Evolutionary conservation across 2,113 vertebrate species (phyloP), one percentile per base, ranked within the genome.

Genomic region (Vicugna pacos): DNA sequence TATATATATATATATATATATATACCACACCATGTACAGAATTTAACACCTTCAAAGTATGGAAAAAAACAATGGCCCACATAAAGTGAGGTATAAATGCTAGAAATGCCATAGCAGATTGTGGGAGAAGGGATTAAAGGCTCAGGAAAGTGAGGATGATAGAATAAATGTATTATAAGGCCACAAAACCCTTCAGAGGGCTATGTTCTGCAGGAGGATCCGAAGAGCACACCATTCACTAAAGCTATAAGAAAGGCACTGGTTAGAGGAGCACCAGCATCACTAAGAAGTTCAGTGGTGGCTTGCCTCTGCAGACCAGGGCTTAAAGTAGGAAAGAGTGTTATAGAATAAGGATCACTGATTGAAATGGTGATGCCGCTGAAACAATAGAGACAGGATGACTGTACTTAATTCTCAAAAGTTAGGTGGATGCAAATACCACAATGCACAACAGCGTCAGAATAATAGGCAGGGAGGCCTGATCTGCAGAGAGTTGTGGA

Each of bases 11-110:
- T n/a, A n/a, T n/a, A n/a, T n/a, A n/a, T n/a, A n/a, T n/a, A n/a
- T n/a, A n/a, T n/a, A n/a, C n/a, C n/a, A n/a, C n/a, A n/a, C n/a
- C 38, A 38, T 5, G 4, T 81, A 86, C 58, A 93, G 67, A 28
- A 93, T 76, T 96, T 89, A 85, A 76, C 19, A 91, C 8, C 42
- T 42, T 42, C 65, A 93, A 91, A 93, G 56, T 52, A 84, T 26
- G 28, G 50, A 38, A 48, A 69, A 73, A 70, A 32, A 11, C 22
- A 73, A 83, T 56, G 76, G n/a, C 42, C 15, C 19, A 20, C 8
- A 75, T 65, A 72, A 77, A 94, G 48, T 81, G 38, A 86, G 20
- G 42, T 73, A 50, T 70, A 93, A 91, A 87, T 89, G 38, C 32
- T 14, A 65, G 22, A 69, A 38, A 54, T 92, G 50, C 22, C 4